These are phyloP conservation scores for Clarias gariepinus DNA, from an alignment of 2,113 vertebrate genomes.

Conservation along the genomic window DNA sequence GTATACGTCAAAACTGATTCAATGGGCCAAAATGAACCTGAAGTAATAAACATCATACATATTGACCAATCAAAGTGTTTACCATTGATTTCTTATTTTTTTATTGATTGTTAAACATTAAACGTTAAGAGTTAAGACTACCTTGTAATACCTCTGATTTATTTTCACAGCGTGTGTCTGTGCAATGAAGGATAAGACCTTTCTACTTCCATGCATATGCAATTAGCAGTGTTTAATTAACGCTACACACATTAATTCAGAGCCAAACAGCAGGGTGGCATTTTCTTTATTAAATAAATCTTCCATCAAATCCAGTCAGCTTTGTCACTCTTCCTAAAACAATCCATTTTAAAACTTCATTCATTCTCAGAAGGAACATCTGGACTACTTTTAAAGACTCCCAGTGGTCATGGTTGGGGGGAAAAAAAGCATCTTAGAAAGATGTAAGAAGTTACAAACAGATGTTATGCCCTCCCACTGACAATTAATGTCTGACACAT, in stretches of 20 bases:
- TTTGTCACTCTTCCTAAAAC: not conserved
- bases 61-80: not conserved
- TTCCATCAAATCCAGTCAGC: constrained; percentile 1
- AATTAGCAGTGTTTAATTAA: constrained; percentile 30
- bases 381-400: constrained; percentile 18
- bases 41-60: not conserved
- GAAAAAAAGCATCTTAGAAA: not conserved
- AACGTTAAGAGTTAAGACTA: not conserved
- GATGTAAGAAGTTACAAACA: constrained; percentile 48
- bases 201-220: not conserved
- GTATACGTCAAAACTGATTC: not conserved
- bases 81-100: not conserved
- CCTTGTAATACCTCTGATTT: not conserved
- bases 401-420: not conserved
- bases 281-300: constrained; percentile 36
- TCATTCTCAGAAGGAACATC: constrained; percentile 8
- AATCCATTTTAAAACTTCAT: not conserved
- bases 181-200: constrained; percentile 27
- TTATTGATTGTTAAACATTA: not conserved
- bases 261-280: constrained; percentile 30
- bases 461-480: constrained; percentile 55
- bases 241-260: constrained; percentile 13
- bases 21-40: not conserved
- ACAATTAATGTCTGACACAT: constrained; percentile 55
- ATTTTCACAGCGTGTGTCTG: not conserved